Conservation (phyloP, 2,888 invertebrate species). For the Habroteleia sp. region DNA sequence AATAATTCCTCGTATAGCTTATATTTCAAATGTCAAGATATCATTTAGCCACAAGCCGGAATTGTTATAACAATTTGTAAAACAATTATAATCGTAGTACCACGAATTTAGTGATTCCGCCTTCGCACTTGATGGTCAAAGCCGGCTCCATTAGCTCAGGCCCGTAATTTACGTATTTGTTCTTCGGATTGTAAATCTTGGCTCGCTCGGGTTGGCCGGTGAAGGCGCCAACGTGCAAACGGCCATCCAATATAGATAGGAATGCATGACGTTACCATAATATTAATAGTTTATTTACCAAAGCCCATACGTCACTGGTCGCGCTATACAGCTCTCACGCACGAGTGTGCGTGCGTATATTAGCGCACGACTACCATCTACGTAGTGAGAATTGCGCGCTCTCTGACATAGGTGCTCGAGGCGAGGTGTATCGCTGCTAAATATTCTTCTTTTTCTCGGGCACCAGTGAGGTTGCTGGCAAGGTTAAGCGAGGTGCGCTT, state of each 20-base stretch:
- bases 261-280: slow-evolving; percentile 81
- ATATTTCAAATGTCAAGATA: slow-evolving; percentile 9
- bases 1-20: neutral
- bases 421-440: slow-evolving; percentile 75
- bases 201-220: slow-evolving; percentile 67
- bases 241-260: slow-evolving; percentile 80
- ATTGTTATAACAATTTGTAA: slow-evolving; percentile 47
- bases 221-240: slow-evolving; percentile 71
- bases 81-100: slow-evolving; percentile 50
- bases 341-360: slow-evolving; percentile 62
- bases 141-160: slow-evolving; percentile 74
- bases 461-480: slow-evolving; percentile 73
- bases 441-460: slow-evolving; percentile 73
- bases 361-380: slow-evolving; percentile 64
- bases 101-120: slow-evolving; percentile 47
- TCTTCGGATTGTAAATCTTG: slow-evolving; percentile 79
- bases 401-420: slow-evolving; percentile 70
- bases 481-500: slow-evolving; percentile 68
- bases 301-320: slow-evolving; percentile 79
- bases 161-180: slow-evolving; percentile 81
- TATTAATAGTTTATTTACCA: slow-evolving; percentile 81
- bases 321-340: slow-evolving; percentile 36
- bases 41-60: slow-evolving; percentile 22
- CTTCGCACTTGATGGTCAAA: slow-evolving; percentile 61
- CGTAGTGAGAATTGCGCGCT: slow-evolving; percentile 43